Percentiles rank a stretch among this genome's conserved stretches.
phyloP scores from a whole-genome alignment of 2,113 vertebrate genomes.

The Pollimyrus isidori region DNA sequence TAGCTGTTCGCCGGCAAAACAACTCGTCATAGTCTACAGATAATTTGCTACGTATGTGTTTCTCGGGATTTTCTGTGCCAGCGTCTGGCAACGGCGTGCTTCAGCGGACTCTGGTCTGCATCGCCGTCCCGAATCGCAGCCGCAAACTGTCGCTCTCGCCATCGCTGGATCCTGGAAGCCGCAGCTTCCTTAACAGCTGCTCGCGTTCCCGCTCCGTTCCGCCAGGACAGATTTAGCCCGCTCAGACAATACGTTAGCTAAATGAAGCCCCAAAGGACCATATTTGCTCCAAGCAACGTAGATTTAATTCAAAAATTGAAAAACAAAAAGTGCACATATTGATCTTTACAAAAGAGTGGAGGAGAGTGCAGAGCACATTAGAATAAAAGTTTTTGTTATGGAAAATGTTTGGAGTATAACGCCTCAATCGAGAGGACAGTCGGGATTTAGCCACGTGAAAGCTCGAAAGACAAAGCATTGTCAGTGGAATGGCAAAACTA shows the following conservation, averaged over 20 bases:
- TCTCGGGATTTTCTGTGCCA: not conserved
- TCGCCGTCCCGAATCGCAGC: not conserved
- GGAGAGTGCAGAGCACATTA: not conserved
- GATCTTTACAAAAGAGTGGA: not conserved
- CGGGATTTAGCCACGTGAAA: not conserved
- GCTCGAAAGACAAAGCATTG: not conserved
- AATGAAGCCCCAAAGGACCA: slow-evolving; percentile 52
- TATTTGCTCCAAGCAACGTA: slow-evolving; percentile 31
- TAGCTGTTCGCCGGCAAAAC: not conserved
- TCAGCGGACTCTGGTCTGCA: not conserved
- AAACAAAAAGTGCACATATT: not conserved
- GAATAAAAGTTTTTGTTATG: not conserved
- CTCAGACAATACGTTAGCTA: slow-evolving; percentile 51
- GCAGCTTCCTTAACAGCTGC: slow-evolving; percentile 44
- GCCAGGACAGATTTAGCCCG: slow-evolving; percentile 49
- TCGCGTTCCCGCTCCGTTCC: slow-evolving; percentile 39
- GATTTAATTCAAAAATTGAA: not conserved
- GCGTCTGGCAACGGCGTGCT: not conserved
- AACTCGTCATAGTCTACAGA: not conserved
- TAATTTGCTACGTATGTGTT: slow-evolving; percentile 20
- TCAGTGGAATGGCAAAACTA: not conserved
- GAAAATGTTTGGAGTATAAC: not conserved
- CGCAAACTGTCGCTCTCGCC: not conserved
- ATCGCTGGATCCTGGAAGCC: slow-evolving; percentile 30
- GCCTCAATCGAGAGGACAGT: not conserved